Evolutionary conservation across 2,113 vertebrate genomes (phyloP), one percentile per base, ranked within the genome.

Genomic region (Hippoglossus stenolepis): DNA sequence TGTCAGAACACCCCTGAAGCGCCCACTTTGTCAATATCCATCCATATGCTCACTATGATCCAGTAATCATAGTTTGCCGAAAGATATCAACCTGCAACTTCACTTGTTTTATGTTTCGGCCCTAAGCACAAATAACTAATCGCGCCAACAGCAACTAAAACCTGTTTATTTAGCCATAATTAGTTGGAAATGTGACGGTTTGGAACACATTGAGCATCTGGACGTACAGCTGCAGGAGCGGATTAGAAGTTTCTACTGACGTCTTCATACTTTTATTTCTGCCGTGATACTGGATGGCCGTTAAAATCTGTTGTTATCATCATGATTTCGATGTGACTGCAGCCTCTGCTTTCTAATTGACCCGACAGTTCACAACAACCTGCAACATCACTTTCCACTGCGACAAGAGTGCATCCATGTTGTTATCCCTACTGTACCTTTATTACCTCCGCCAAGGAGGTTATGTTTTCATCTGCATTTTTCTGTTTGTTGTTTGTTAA

Each of bases 101-200:
- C 31, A 31, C 31, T 31, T 31, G 31, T 31, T 31, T 31, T 7
- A 31, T 31, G 31, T 7, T 31, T 31, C 31, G 66, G 58, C 13
- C 64, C n/a, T 31, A 26, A 5, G 40, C 26, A 10, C 49, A 35
- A 63, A 68, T 63, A 35, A 14, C 53, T 20, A 65, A 75, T 60
- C 23, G 24, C 38, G 45, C 74, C 43, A 43, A 7, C 31, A 26
- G 28, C 28, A 28, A 1, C 51, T 31, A 38, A 17, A 61, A 12
- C 6, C 57, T 58, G 70, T 64, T 64, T 38, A 75, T 61, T 24
- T 28, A 14, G 10, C 51, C 0, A 14, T 53, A 53, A 65, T 40
- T 47, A 23, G 1, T 66, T 58, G n/a, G 17, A 74, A 64, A 67
- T 60, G n/a, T 70, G 73, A 80, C 61, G 63, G 47, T 62, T 67